Percentiles rank a stretch among this genome's conserved stretches.
phyloP scores from a whole-genome alignment of 2,888 invertebrate genomes.

The Dynastes grantii region DNA sequence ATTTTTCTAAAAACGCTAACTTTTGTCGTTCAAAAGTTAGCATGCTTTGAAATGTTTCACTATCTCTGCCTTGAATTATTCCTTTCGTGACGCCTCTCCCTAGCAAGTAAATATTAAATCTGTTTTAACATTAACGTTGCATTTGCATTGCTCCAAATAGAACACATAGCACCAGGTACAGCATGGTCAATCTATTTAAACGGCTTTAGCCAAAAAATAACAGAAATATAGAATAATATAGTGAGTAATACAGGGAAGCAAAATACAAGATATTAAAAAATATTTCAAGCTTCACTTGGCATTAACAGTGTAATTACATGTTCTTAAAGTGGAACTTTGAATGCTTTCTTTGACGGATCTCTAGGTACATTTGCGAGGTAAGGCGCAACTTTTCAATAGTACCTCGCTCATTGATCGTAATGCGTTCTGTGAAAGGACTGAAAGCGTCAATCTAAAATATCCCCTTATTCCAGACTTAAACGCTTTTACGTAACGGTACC shows the following conservation, averaged over 20 bases:
- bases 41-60: too few relatives aligned
- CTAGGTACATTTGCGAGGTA: neutral
- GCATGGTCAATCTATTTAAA: too few relatives aligned
- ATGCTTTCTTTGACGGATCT: conserved; percentile 8
- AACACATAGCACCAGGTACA: too few relatives aligned
- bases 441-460: conserved; percentile 34
- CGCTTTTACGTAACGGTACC: conserved; percentile 36
- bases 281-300: conserved; percentile 58
- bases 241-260: neutral
- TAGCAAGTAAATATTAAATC: too few relatives aligned
- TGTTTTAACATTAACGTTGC: too few relatives aligned
- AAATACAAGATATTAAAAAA: neutral
- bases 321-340: conserved; percentile 55
- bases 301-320: conserved; percentile 60
- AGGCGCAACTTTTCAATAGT: conserved; percentile 27
- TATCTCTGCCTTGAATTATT: too few relatives aligned
- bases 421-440: conserved; percentile 23
- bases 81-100: too few relatives aligned
- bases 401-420: conserved; percentile 15
- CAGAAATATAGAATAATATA: neutral
- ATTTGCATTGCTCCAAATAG: too few relatives aligned
- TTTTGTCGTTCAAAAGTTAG: too few relatives aligned
- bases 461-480: conserved; percentile 30
- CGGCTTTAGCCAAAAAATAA: too few relatives aligned
- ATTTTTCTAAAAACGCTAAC: too few relatives aligned